phyloP scores from a whole-genome alignment of 2,797 vertebrate genomes.

The Mus minutoides region DNA sequence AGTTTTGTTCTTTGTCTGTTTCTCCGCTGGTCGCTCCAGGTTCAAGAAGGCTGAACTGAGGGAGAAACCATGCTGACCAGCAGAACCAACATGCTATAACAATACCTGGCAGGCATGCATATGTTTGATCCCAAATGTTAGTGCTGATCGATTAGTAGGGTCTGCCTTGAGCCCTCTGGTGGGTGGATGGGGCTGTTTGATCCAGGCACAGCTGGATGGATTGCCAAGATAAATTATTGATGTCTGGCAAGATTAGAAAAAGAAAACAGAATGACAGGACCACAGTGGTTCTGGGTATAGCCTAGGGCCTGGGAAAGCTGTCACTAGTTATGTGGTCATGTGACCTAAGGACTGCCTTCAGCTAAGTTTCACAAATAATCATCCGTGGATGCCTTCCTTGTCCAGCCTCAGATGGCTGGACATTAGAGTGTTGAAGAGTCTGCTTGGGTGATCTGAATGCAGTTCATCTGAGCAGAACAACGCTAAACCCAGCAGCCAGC shows the following conservation, averaged over 20 bases:
- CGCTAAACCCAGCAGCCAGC: neutral
- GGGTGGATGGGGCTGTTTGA: neutral
- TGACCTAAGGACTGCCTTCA: neutral
- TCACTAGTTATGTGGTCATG: neutral
- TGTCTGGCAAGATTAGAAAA: conserved; percentile 25
- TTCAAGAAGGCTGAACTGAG: neutral
- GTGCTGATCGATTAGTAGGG: neutral
- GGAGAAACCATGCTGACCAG: neutral
- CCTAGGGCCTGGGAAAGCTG: neutral
- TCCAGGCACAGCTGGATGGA: conserved; percentile 9
- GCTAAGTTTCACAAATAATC: neutral
- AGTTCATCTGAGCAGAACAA: neutral
- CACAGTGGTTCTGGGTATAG: neutral
- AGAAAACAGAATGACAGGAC: neutral
- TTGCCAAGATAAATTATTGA: conserved; percentile 48
- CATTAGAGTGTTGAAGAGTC: neutral
- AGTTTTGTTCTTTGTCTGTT: neutral
- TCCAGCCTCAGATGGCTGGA: neutral
- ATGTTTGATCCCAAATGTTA: neutral
- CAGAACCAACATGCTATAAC: neutral
- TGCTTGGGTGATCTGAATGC: neutral
- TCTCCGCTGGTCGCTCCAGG: neutral
- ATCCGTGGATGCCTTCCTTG: neutral
- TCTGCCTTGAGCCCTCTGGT: neutral
- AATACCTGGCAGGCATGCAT: neutral